Conservation (phyloP, 1,140 invertebrate genomes). For the Marisa cornuarietis region DNA sequence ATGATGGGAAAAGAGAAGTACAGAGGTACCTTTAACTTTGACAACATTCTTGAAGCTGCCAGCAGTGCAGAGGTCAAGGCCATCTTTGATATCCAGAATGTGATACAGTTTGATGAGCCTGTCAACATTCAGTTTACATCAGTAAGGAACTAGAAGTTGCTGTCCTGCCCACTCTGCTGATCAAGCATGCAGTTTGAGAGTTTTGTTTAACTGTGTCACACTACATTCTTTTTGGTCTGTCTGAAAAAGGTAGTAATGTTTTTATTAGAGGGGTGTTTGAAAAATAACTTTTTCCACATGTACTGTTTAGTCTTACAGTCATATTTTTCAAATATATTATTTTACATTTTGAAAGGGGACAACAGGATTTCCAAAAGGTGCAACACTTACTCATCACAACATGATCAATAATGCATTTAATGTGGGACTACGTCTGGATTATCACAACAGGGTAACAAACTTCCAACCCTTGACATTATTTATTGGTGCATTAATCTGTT, state of each 20-base stretch:
- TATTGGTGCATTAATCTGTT: no score
- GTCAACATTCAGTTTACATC: constrained; percentile 90
- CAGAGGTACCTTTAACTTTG: constrained; percentile 57
- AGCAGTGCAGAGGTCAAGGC: constrained; percentile 49
- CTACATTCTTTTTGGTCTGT: no score
- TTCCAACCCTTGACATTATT: no score
- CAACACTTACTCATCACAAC: constrained; percentile 82
- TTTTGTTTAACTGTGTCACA: no score
- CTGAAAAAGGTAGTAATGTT: no score
- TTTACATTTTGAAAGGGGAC: constrained; percentile 73
- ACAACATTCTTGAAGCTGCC: constrained; percentile 59
- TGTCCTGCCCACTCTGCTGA: no score
- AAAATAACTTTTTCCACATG: no score
- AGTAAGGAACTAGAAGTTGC: constrained; percentile 40
- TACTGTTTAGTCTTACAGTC: no score
- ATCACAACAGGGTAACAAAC: constrained; percentile 58
- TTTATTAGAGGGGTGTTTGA: no score
- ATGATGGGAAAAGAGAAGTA: constrained; percentile 57
- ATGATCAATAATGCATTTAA: constrained; percentile 87
- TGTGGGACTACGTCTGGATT: constrained; percentile 72
- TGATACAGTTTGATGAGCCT: constrained; percentile 75
- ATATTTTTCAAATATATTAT: not conserved
- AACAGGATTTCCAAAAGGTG: constrained; percentile 89
- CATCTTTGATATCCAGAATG: constrained; percentile 66
- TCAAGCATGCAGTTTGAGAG: no score